Conservation (phyloP, 2,888 invertebrate species). For the Artemia sp. region DNA sequence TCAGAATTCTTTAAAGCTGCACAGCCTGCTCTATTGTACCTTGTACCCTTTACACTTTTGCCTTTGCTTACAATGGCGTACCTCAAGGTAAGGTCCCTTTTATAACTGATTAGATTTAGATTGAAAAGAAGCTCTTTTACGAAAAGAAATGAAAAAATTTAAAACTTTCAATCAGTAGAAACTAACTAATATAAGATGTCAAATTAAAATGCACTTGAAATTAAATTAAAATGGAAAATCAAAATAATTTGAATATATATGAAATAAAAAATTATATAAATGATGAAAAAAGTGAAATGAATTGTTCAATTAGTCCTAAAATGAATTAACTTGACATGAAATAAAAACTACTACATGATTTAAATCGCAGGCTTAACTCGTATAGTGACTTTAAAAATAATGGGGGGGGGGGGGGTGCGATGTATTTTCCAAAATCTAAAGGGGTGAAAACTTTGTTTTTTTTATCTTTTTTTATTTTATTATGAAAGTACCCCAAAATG, state of each 20-base stretch:
- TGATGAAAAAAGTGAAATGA: too few relatives aligned
- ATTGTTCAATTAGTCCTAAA: too few relatives aligned
- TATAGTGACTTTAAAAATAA: too few relatives aligned
- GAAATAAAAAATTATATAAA: too few relatives aligned
- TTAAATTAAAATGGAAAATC: background rate
- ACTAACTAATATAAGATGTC: constrained; percentile 9
- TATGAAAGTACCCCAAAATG: too few relatives aligned
- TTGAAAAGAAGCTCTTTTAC: background rate
- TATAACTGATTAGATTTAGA: background rate
- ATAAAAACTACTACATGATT: too few relatives aligned
- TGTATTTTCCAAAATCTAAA: too few relatives aligned
- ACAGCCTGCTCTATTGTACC: constrained; percentile 87
- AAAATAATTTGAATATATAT: background rate
- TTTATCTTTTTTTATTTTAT: too few relatives aligned
- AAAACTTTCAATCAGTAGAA: background rate
- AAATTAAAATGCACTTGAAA: background rate
- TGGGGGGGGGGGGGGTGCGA: too few relatives aligned
- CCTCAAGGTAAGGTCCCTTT: constrained; percentile 51
- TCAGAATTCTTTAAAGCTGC: constrained; percentile 96
- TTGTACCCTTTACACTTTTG: constrained; percentile 90
- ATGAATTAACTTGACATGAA: too few relatives aligned
- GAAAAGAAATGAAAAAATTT: background rate
- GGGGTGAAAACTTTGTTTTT: too few relatives aligned
- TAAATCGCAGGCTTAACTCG: too few relatives aligned
- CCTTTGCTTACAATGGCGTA: constrained; percentile 95